Evolutionary conservation across 1,140 invertebrate species (phyloP), one percentile per base, ranked within the genome.

Genomic region (Lepidurus couesii): DNA sequence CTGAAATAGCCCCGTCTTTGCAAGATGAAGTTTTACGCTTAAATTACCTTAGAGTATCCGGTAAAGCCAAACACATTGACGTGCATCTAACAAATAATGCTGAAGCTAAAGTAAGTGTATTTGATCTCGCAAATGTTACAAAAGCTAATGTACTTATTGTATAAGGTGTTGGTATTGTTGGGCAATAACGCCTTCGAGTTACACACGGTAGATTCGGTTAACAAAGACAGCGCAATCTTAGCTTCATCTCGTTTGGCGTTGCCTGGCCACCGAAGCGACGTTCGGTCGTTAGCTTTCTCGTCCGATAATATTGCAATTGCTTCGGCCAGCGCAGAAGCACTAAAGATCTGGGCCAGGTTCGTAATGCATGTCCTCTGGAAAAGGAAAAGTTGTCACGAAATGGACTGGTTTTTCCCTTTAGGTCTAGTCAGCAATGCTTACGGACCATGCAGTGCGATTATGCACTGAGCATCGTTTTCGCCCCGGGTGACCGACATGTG

Each of bases 261-360:
- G 65, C 86, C 89, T 44, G 97, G 96, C 1, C 98, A 99, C 87
- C 90, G 94, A 74, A 93, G 91, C 75, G 93, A 98, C 85, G 91
- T 98, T 3, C 87, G 94, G 47, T 90, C 92, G 45, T 86, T 99
- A 16, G 89, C 90, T 75, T 97, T 99, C 83, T 97, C 94, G 84
- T 95, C 94, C 26, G 96, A 99, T 84, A 94, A 93, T 83, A 86
- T 94, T 65, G 92, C 92, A 7, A 89, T 97, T 80, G 88, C 93
- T 21, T 94, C 96, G 0, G 95, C 91, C 0, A 93, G 95, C 83
- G 90, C 88, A 6, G 95, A 98, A 82, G 90, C 91, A 26, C 86
- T 98, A 7, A 98, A 98, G 88, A 87, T 98, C 65, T 99, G 97
- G 97, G 97, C 96, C 84, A 91, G 95, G 89, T 94, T 34, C 3